Evolutionary conservation across 1,140 invertebrate genomes (phyloP).

Genomic region (Drosophila triauraria): DNA sequence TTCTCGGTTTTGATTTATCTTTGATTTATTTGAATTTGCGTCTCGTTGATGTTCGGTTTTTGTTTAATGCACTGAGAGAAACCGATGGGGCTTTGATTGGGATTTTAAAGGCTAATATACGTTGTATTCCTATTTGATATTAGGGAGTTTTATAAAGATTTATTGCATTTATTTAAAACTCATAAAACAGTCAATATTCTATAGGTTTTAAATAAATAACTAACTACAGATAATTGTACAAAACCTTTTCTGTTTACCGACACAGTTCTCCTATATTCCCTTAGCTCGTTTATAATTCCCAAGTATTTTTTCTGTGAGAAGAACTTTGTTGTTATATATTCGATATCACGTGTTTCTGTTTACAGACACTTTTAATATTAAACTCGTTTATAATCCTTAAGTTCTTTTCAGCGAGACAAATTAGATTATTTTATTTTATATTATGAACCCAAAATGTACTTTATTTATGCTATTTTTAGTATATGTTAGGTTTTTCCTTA

Average conservation of each 20-base stretch:
- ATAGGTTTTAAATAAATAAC: neutral
- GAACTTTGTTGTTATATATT: too few relatives aligned
- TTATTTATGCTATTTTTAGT: too few relatives aligned
- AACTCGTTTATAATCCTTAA: neutral
- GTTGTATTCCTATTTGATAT: neutral
- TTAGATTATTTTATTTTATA: too few relatives aligned
- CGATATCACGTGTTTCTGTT: too few relatives aligned
- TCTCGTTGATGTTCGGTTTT: constrained; percentile 7
- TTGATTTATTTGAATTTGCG: constrained; percentile 52
- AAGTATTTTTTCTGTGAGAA: neutral
- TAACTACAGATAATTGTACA: neutral
- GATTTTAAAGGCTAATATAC: neutral
- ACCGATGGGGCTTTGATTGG: neutral
- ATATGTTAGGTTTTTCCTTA: too few relatives aligned
- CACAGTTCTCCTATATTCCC: neutral
- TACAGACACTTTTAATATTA: too few relatives aligned
- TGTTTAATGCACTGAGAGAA: constrained; percentile 16
- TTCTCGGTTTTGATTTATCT: constrained; percentile 14
- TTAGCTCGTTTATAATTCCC: neutral
- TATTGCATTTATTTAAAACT: neutral
- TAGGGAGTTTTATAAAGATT: neutral
- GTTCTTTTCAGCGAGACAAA: too few relatives aligned
- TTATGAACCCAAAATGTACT: too few relatives aligned
- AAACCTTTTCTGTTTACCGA: too few relatives aligned
- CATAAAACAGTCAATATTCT: neutral